Base-by-base conservation (phyloP, 2,797 vertebrate species). In the Melanotaenia nigrans region DNA sequence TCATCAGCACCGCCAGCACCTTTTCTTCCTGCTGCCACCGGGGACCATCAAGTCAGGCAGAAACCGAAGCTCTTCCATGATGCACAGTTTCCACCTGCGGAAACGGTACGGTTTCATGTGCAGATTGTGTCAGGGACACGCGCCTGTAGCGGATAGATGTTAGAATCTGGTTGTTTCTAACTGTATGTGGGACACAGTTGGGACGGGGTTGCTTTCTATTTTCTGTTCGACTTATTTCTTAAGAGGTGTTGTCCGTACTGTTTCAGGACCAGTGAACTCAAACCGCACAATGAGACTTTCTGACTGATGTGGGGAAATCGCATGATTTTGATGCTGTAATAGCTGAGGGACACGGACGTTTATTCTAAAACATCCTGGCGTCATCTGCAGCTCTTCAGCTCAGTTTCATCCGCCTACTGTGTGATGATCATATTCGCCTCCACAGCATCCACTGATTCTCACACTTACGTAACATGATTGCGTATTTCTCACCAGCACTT, bases 401-500 rank as follows among this genome's bases (percentile, higher is more conserved):
- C 73, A 74, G 61, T 76, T 74, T 68, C 32, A 36, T 74, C 71
- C 82, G 5, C 67, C 60, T 59, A 9, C 66, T 63, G 68, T 25
- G 49, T 24, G 61, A 3, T 7, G 73, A 20, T 32, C 6, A 20
- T 33, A 68, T 58, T 77, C 78, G 82, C 81, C 86, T 84, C 85
- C 84, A 76, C 80, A 67, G 28, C 77, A 30, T 69, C 69, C 78
- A 64, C 68, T 1, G 63, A 70, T 51, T 35, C 79, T 74, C 86
- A 55, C 87, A 81, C 85, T 93, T 93, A 93, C 90, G 90, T 93
- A 93, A 93, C 75, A 71, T 68, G 82, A 88, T 88, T 91, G 89
- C 92, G 91, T 91, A 87, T 92, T 90, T 91, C 83, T 85, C 89
- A 59, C 78, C 84, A 77, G 65, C 64, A 24, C 60, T 57, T 45